Percentiles rank a stretch among this genome's conserved stretches.
Evolutionary conservation across 1,140 invertebrate genomes (phyloP).

Genomic region (Drosophila lowei): DNA sequence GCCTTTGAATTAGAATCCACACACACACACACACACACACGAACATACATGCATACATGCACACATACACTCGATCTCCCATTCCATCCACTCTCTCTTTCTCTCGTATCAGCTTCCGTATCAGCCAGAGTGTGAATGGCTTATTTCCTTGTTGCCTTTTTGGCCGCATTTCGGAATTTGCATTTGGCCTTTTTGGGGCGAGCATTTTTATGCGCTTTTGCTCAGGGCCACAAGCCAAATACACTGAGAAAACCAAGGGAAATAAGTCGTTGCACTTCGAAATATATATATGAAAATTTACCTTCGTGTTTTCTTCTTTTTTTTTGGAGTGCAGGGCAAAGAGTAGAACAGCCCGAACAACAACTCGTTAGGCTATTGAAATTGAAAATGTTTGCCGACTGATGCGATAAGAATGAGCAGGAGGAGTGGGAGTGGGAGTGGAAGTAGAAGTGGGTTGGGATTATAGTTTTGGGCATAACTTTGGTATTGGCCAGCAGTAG

Average conservation of each 20-base stretch:
- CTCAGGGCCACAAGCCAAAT: slow-evolving; percentile 35
- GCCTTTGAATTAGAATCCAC: slow-evolving; percentile 75
- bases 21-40: slow-evolving; percentile 14
- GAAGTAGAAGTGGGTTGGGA: not conserved
- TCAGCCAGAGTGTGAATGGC: slow-evolving; percentile 67
- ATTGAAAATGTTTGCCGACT: slow-evolving; percentile 69
- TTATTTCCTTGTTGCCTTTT: slow-evolving; percentile 71
- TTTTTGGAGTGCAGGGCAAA: not conserved
- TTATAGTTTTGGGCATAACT: slow-evolving; percentile 32
- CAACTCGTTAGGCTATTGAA: slow-evolving; percentile 72
- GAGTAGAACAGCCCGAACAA: slow-evolving; percentile 20
- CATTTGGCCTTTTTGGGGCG: slow-evolving; percentile 66
- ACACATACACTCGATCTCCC: slow-evolving; percentile 1
- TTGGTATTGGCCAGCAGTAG: slow-evolving; percentile 11
- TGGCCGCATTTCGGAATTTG: slow-evolving; percentile 62
- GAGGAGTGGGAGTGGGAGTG: not conserved
- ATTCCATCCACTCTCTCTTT: not conserved
- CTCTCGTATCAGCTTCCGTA: slow-evolving; percentile 23
- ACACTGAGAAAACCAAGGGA: no score
- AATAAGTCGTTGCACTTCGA: no score
- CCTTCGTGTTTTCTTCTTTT: no score
- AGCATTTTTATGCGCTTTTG: slow-evolving; percentile 60
- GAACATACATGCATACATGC: no score
- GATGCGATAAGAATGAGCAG: slow-evolving; percentile 65
- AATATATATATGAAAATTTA: no score